Base-by-base conservation (phyloP, 2,888 invertebrate genomes). In the Brachyptera putata region DNA sequence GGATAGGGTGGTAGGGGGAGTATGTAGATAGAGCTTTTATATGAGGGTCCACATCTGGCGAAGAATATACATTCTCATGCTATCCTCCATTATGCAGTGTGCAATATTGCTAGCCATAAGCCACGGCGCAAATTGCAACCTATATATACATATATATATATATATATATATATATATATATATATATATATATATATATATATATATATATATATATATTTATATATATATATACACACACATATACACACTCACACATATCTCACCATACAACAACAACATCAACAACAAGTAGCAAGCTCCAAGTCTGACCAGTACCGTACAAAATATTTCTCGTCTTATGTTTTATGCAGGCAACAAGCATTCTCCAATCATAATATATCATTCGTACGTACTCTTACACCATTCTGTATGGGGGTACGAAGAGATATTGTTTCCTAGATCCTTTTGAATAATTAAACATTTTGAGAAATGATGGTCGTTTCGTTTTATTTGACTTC, bases 341-440 rank as follows among this genome's bases (percentile, higher is more conserved):
- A 53, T 53, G 21, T 53, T 36, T 53, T 53, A 53, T 53, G 30
- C 53, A 53, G 34, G 53, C 22, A 53, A 53, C 36, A 53, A 53
- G 21, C 53, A 34, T 53, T 53, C 34, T 53, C 53, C 53, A 53
- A 53, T 53, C 53, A 53, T 53, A 53, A 53, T 53, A 36, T 22
- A 34, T 53, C 53, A 53, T 53, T 53, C 53, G 34, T 53, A 53
- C 22, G 30, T 30, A 30, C 11, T 30, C 11, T 30, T 7, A 7
- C 11, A 30, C 30, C 30, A 30, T 21, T 46, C 18, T 50, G 25
- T 50, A 50, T 50, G 26, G 49, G 16, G 49, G 26, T 16, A 26
- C 16, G 30, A 50, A 30, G 26, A 50, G 49, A 25, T 50, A 50
- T 50, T 50, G 49, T 25, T 30, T 50, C 30, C 49, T 16, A 30